Conservation (phyloP, 2,888 invertebrate genomes). For the Temnothorax ravouxi region DNA sequence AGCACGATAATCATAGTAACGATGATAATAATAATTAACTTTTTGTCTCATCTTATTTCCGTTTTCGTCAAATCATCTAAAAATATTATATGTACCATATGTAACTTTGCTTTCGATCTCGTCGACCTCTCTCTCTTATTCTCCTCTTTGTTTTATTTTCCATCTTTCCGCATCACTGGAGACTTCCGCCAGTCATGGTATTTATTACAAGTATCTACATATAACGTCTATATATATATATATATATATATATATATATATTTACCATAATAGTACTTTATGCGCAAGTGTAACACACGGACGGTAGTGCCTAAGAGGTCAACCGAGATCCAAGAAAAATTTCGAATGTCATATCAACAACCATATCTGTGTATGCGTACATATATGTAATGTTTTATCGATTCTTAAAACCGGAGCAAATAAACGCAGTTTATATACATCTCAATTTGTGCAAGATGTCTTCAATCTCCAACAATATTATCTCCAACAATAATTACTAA, state of each 20-base stretch:
- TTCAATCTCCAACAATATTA: background rate
- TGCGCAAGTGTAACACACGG: slow-evolving; percentile 66
- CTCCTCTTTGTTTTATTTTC: slow-evolving; percentile 7
- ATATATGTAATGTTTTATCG: slow-evolving; percentile 2
- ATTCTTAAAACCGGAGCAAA: slow-evolving; percentile 8
- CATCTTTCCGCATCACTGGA: slow-evolving; percentile 1
- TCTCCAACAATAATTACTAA: background rate
- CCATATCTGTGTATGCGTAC: background rate
- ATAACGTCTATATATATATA: slow-evolving; percentile 42
- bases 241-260: slow-evolving; percentile 1
- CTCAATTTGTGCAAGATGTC: slow-evolving; percentile 1
- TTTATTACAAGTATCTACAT: slow-evolving; percentile 38
- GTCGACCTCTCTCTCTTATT: slow-evolving; percentile 52
- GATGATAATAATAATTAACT: slow-evolving; percentile 50
- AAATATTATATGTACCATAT: slow-evolving; percentile 75
- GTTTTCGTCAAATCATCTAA: slow-evolving; percentile 79
- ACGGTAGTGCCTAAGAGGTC: slow-evolving; percentile 71
- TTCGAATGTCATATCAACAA: slow-evolving; percentile 42
- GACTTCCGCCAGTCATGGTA: slow-evolving; percentile 12
- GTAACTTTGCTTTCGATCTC: slow-evolving; percentile 63
- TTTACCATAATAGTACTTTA: slow-evolving; percentile 41
- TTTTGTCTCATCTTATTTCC: slow-evolving; percentile 60
- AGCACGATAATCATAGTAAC: slow-evolving; percentile 36
- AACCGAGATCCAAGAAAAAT: slow-evolving; percentile 61
- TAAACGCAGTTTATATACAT: slow-evolving; percentile 2